Evolutionary conservation across 2,797 vertebrate genomes (phyloP).

Genomic region (Bucorvus abyssinicus): DNA sequence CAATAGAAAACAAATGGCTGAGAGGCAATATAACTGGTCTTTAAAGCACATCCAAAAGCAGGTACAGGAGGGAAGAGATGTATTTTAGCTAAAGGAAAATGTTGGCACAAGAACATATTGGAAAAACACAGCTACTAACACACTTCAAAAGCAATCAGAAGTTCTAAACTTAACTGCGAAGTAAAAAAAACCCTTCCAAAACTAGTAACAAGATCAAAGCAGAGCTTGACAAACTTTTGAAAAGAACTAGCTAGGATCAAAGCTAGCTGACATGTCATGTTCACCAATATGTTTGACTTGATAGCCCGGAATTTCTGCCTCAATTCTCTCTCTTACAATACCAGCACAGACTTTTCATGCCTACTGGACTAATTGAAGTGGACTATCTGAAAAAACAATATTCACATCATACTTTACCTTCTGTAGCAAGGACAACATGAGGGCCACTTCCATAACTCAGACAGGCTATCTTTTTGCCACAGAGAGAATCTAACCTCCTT

Average conservation of each 20-base stretch:
- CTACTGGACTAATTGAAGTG: neutral
- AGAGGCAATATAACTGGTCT: neutral
- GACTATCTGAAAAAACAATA: neutral
- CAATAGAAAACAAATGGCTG: neutral
- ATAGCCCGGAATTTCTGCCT: neutral
- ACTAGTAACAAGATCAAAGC: neutral
- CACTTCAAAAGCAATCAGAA: neutral
- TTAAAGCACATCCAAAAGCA: neutral
- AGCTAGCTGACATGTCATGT: neutral
- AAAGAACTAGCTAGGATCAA: neutral
- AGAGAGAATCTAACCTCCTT: slow-evolving; percentile 87
- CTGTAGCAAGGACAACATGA: slow-evolving; percentile 90
- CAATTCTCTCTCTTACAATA: neutral
- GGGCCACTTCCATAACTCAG: slow-evolving; percentile 97
- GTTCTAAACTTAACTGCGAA: neutral
- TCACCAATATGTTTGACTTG: neutral
- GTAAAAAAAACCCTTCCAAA: neutral
- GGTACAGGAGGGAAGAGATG: neutral
- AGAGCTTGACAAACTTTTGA: neutral
- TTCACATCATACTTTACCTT: slow-evolving; percentile 78
- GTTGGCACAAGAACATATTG: neutral
- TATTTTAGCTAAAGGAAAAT: neutral
- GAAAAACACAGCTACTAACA: neutral
- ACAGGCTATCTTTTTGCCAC: slow-evolving; percentile 93
- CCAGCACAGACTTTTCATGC: neutral